Percentiles rank a stretch among this genome's conserved stretches.
Conservation (phyloP, 2,113 vertebrate species). For the Eublepharis macularius region DNA sequence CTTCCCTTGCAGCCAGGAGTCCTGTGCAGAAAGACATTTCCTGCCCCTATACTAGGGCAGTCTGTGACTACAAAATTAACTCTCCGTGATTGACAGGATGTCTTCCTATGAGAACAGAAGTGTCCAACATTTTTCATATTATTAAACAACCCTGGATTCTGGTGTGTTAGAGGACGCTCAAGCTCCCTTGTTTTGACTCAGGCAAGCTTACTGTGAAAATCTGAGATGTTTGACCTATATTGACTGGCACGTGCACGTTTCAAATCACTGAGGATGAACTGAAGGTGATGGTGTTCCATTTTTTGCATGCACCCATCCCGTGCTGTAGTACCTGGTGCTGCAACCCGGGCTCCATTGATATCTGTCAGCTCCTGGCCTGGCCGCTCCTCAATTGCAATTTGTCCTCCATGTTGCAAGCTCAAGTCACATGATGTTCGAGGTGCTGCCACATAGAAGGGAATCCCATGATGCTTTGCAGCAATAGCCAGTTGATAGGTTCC, state of each 20-base stretch:
- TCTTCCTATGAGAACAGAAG: not conserved
- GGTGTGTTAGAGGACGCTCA: not conserved
- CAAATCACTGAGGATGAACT: not conserved
- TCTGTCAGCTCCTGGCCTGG: slow-evolving; percentile 25
- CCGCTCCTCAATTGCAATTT: slow-evolving; percentile 15
- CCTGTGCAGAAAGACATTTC: not conserved
- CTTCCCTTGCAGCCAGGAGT: not conserved
- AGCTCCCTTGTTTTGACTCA: not conserved
- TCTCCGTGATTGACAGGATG: not conserved
- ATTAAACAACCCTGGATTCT: not conserved
- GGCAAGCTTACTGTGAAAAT: not conserved
- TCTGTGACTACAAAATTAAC: not conserved
- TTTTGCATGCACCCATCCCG: not conserved
- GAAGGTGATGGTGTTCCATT: not conserved
- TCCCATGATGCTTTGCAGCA: slow-evolving; percentile 25
- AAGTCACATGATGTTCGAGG: slow-evolving; percentile 26
- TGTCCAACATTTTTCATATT: not conserved
- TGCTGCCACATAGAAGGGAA: slow-evolving; percentile 28
- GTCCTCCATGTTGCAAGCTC: slow-evolving; percentile 14
- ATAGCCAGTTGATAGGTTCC: slow-evolving; percentile 29
- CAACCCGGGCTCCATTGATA: slow-evolving; percentile 7
- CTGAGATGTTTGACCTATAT: not conserved
- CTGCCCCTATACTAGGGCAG: not conserved
- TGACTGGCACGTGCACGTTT: not conserved
- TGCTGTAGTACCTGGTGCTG: slow-evolving; percentile 17